phyloP scores from a whole-genome alignment of 2,888 invertebrate genomes.

The Melanargia galathea region DNA sequence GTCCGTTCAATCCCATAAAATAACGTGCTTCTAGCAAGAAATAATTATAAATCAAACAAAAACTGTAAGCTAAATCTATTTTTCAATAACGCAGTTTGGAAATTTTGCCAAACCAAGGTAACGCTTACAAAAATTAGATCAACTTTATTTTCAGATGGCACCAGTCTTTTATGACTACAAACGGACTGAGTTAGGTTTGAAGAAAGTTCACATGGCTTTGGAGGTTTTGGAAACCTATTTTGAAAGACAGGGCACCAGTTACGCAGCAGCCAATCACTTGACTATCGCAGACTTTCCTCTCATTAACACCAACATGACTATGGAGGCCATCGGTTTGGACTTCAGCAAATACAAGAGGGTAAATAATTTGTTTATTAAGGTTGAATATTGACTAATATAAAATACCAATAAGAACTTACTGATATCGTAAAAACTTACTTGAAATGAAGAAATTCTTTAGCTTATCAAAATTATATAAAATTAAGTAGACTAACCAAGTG shows the following conservation, averaged over 20 bases:
- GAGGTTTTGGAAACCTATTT: conserved; percentile 86
- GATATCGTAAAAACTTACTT: too few species aligned
- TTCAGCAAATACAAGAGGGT: conserved; percentile 83
- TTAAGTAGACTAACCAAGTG: too few species aligned
- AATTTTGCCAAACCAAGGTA: neutral
- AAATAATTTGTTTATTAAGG: conserved; percentile 3
- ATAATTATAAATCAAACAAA: too few species aligned
- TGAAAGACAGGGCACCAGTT: conserved; percentile 80
- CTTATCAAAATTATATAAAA: too few species aligned
- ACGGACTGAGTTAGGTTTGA: conserved; percentile 85
- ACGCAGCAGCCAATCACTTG: conserved; percentile 85
- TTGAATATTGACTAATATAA: neutral
- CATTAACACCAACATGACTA: conserved; percentile 86
- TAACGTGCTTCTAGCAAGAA: neutral
- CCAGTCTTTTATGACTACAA: conserved; percentile 90
- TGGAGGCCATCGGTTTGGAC: conserved; percentile 87
- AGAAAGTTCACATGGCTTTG: conserved; percentile 86
- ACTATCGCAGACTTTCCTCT: conserved; percentile 90
- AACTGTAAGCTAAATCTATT: neutral
- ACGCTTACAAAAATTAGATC: neutral
- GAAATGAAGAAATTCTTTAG: too few species aligned
- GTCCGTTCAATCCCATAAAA: too few species aligned
- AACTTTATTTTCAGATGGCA: conserved; percentile 79
- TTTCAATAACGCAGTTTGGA: neutral
- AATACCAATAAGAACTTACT: neutral